These are phyloP conservation scores for Hydrotaea diabolus DNA, from an alignment of 2,888 invertebrate species.

Conservation along the genomic window DNA sequence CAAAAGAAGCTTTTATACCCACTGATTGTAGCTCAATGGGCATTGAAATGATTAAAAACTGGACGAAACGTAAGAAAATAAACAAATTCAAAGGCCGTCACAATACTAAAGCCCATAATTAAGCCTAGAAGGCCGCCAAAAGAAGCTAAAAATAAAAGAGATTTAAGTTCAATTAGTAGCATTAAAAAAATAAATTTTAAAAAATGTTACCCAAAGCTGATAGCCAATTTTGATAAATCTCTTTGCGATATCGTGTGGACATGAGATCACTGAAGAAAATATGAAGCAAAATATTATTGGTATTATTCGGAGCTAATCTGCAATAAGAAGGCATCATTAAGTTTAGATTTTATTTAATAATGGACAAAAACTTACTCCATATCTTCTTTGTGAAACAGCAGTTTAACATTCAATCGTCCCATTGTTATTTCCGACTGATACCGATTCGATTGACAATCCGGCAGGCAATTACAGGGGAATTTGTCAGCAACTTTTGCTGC, in stretches of 20 bases:
- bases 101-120: slow-evolving; percentile 87
- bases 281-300: slow-evolving; percentile 84
- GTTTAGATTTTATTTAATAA: too few relatives aligned
- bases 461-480: slow-evolving; percentile 82
- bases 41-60: slow-evolving; percentile 80
- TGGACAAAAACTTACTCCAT: slow-evolving; percentile 49
- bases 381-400: slow-evolving; percentile 63
- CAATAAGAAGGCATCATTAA: slow-evolving; percentile 4
- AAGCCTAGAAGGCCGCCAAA: slow-evolving; percentile 87
- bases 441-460: slow-evolving; percentile 84
- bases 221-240: slow-evolving; percentile 87
- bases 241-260: slow-evolving; percentile 85
- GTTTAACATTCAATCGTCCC: slow-evolving; percentile 82
- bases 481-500: slow-evolving; percentile 69
- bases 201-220: slow-evolving; percentile 84
- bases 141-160: slow-evolving; percentile 82
- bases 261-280: slow-evolving; percentile 88
- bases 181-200: background rate
- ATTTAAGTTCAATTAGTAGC: too few relatives aligned
- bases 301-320: slow-evolving; percentile 81
- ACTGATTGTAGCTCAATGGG: slow-evolving; percentile 42
- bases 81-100: slow-evolving; percentile 85
- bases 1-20: slow-evolving; percentile 84
- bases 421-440: slow-evolving; percentile 86
- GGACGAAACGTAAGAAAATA: slow-evolving; percentile 84